Evolutionary conservation across 2,113 vertebrate species (phyloP).

Genomic region (Muscicapa adusta): DNA sequence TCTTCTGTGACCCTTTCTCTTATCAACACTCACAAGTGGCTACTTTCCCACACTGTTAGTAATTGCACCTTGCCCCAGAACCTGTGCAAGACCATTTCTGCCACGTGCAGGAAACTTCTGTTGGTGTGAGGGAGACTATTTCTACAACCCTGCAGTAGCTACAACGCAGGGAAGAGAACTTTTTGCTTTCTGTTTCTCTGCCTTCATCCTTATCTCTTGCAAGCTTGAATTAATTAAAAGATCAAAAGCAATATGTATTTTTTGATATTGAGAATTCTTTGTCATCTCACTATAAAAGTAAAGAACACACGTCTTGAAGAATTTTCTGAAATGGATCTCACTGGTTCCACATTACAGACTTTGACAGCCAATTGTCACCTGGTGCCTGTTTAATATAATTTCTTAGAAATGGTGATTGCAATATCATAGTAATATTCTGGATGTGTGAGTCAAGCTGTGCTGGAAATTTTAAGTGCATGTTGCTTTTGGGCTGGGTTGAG

Average conservation of each 20-base stretch:
- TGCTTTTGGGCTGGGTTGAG: background rate
- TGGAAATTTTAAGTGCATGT: background rate
- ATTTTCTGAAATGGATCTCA: background rate
- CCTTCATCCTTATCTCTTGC: background rate
- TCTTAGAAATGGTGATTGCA: background rate
- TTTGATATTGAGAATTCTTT: constrained; percentile 10
- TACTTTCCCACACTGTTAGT: background rate
- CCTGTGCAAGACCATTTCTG: background rate
- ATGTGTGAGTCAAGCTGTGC: background rate
- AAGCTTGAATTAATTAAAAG: constrained; percentile 23
- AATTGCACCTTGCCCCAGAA: background rate
- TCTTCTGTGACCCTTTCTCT: background rate
- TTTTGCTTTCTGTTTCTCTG: background rate
- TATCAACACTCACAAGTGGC: too few species aligned
- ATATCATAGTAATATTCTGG: background rate
- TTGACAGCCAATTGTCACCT: background rate
- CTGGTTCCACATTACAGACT: background rate
- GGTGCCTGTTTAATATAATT: background rate
- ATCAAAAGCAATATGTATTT: constrained; percentile 19
- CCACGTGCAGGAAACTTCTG: background rate
- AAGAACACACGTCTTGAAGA: background rate
- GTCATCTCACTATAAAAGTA: background rate
- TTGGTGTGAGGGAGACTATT: background rate
- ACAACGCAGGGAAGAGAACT: background rate
- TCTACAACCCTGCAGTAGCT: background rate